Conservation (phyloP, 2,888 invertebrate species). For the Coleophora deauratella region DNA sequence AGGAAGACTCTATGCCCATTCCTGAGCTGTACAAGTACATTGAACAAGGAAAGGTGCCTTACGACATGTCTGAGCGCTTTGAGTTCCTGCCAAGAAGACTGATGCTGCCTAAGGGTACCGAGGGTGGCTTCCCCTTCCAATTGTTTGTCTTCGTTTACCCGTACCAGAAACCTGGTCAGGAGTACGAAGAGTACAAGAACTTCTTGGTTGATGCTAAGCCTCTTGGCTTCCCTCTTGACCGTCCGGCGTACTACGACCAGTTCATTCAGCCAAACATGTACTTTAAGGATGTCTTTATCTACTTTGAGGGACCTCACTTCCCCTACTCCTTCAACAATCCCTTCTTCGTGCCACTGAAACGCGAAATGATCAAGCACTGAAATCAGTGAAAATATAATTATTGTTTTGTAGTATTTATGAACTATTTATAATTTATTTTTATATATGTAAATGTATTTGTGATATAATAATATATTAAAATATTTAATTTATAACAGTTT, state of each 20-base stretch:
- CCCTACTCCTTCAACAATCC: constrained; percentile 7
- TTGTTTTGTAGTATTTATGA: too few species aligned
- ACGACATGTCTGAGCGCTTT: constrained; percentile 67
- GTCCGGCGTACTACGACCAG: constrained; percentile 56
- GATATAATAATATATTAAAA: too few species aligned
- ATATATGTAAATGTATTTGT: too few species aligned
- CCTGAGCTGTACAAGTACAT: constrained; percentile 74
- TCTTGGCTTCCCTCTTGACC: constrained; percentile 75
- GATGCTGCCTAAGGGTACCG: constrained; percentile 81
- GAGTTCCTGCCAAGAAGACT: constrained; percentile 79
- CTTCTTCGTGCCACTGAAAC: constrained; percentile 4
- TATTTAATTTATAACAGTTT: too few species aligned
- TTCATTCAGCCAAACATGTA: constrained; percentile 74
- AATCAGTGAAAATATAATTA: too few species aligned
- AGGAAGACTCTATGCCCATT: constrained; percentile 76
- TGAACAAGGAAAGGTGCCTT: constrained; percentile 63
- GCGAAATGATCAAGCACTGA: constrained; percentile 10
- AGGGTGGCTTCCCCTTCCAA: constrained; percentile 78
- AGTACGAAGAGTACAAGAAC: constrained; percentile 31
- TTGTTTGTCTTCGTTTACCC: constrained; percentile 77
- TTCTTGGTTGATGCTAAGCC: constrained; percentile 63
- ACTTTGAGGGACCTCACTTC: constrained; percentile 32
- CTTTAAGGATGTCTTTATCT: constrained; percentile 73
- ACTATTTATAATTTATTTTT: too few species aligned
- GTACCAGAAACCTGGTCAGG: constrained; percentile 51